Evolutionary conservation across 2,113 vertebrate genomes (phyloP), one percentile per base, ranked within the genome.

Genomic region (Thalassarche chlororhynchos): DNA sequence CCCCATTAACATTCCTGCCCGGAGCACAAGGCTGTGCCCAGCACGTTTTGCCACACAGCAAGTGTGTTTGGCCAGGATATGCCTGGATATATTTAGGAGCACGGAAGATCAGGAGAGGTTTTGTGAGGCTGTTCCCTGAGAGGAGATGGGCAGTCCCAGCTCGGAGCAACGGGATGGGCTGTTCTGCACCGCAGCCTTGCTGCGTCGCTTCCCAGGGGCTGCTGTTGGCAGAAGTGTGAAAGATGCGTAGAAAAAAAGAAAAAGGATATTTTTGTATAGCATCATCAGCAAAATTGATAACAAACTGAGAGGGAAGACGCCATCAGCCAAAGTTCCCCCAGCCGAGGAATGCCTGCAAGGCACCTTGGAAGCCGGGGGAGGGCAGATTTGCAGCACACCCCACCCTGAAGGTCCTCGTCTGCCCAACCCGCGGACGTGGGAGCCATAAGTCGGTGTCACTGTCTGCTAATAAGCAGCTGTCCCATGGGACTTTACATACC

Each of bases 381-480:
- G 52, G 44, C 70, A 78, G 32, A 40, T 65, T 8, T 24, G 29
- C 78, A 79, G 88, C 84, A 72, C 34, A 34, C 2, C 0, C 24
- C 80, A 36, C n/a, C 55, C 70, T 5, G 32, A 3, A 13, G 66
- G 32, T 28, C 74, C 54, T 55, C 5, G 1, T 5, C 61, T 60
- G 77, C 42, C 62, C 58, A 46, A 12, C 55, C 9, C 24, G 2
- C 0, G 24, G 16, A 34, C 2, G 12, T 4, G 5, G 32, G 40
- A 93, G 64, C 10, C 8, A 0, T 0, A 4, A 34, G 2, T 16
- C 3, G 0, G 0, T 16, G n/a, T 38, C 20, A 15, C 24, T 47
- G 70, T 8, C 86, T 71, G 36, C 51, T 52, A 2, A 68, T 23
- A n/a, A 74, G 12, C 69, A 84, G 29, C 65, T 64, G 47, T 60